Base-by-base conservation (phyloP, 2,888 invertebrate species). In the Tanytarsus gracilentus region DNA sequence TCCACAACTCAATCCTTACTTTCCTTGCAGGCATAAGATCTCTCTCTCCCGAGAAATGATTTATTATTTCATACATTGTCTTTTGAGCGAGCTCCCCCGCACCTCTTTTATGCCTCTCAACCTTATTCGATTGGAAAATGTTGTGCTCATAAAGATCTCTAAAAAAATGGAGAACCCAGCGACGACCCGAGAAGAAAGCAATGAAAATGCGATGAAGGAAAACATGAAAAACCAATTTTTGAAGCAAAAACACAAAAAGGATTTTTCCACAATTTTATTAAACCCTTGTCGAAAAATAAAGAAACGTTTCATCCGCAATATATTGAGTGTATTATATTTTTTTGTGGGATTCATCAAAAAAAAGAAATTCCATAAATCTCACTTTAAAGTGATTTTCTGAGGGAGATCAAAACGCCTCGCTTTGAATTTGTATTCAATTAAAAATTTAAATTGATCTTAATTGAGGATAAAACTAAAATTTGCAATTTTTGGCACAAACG, bases 51-150 rank as follows among this genome's bases (percentile, higher is more conserved):
- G 55, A 39, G 55, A 40, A 18, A 40, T 56, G 55, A 56, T 56
- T 40, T 40, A 56, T 56, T 36, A 40, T 39, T 56, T 56, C n/a
- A n/a, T 56, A 40, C 55, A 23, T 56, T 56, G 55, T 40, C 27
- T 27, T 39, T 55, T 3, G 29, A 29, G 16, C 30, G 30, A 14
- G 33, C 33, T 33, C n/a, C 33, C 33, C 21, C 30, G 30, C 52
- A 52, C 30, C 52, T 51, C 26, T 51, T 29, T 29, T 33, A 33
- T 33, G 3, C 33, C 9, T 33, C 33, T n/a, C 9, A 3, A 33
- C 33, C 33, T n/a, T 23, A 51, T 52, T 11, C 30, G 29, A 52
- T 52, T 30, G 52, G 33, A 33, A 30, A 18, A 52, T 33, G 3
- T 33, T n/a, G n/a, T 33, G 9, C 2, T 33, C 9, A 9, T n/a